phyloP scores from a whole-genome alignment of 1,140 invertebrate genomes.

The Procambarus virginalis region DNA sequence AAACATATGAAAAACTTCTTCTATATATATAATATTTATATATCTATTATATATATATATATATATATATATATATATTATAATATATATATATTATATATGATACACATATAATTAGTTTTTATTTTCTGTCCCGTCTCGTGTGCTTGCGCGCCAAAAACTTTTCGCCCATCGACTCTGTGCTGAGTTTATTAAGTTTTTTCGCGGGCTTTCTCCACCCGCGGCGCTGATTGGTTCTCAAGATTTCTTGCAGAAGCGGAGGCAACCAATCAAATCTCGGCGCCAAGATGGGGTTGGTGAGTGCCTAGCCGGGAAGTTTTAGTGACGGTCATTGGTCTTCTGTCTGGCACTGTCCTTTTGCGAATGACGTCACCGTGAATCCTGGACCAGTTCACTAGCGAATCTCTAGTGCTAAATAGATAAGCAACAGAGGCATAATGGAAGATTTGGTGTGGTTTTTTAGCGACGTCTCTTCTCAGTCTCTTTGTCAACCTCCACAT shows the following conservation, averaged over 20 bases:
- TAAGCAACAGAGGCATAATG: no score
- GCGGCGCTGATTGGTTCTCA: constrained; percentile 2
- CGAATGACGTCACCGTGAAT: no score
- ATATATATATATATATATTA: constrained; percentile 30
- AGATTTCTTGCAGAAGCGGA: constrained; percentile 5
- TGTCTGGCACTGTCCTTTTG: no score
- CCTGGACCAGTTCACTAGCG: no score
- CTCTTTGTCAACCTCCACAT: not conserved
- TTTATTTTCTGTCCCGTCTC: no score
- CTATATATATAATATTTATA: no score
- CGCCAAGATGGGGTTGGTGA: not conserved
- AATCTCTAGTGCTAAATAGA: no score
- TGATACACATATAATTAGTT: no score
- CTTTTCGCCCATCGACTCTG: no score
- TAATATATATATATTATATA: not conserved
- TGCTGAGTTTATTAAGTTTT: not conserved
- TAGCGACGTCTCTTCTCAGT: not conserved
- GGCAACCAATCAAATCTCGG: constrained; percentile 5
- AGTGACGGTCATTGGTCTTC: not conserved
- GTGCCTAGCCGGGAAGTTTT: not conserved
- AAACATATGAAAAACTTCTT: not conserved
- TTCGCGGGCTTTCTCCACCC: not conserved
- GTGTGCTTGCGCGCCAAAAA: not conserved
- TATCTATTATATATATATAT: constrained; percentile 5
- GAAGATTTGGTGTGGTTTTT: no score